Conservation (phyloP, 2,888 invertebrate species). For the Blomia tropicalis region DNA sequence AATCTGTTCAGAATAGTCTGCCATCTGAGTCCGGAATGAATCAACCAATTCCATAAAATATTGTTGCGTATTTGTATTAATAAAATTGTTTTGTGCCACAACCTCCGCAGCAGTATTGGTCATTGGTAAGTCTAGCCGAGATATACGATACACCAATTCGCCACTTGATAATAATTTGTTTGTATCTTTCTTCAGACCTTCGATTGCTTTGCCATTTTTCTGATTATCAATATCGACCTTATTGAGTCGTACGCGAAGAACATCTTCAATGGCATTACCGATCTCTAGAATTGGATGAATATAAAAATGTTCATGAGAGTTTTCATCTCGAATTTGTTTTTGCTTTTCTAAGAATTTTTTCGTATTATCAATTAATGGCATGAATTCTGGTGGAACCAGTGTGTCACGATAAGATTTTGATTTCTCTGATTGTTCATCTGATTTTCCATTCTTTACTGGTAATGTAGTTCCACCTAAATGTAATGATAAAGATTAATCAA, state of each 20-base stretch:
- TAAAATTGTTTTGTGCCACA: conserved; percentile 17
- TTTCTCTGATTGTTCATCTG: not conserved
- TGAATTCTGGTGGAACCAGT: conserved; percentile 23
- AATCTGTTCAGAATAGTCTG: conserved; percentile 25
- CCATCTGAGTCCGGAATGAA: conserved; percentile 22
- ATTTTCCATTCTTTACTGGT: conserved; percentile 4
- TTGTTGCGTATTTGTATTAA: conserved; percentile 20
- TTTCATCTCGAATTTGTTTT: conserved; percentile 25
- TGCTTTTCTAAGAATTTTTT: conserved; percentile 24
- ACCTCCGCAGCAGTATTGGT: conserved; percentile 5
- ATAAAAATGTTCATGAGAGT: conserved; percentile 23
- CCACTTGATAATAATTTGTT: conserved; percentile 20
- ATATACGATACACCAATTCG: conserved; percentile 24
- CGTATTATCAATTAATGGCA: conserved; percentile 21
- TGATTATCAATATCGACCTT: conserved; percentile 25
- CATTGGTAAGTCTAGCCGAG: conserved; percentile 9
- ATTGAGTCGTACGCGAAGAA: conserved; percentile 13
- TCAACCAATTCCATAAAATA: conserved; percentile 22
- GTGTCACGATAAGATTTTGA: conserved; percentile 3
- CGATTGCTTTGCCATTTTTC: conserved; percentile 20
- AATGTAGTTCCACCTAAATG: not conserved
- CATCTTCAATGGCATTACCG: conserved; percentile 24
- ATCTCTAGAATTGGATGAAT: conserved; percentile 24
- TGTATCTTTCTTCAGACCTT: conserved; percentile 24
- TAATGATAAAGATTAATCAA: not conserved